Evolutionary conservation across 2,888 invertebrate species (phyloP), one percentile per base, ranked within the genome.

Genomic region (Pimpla rufipes): DNA sequence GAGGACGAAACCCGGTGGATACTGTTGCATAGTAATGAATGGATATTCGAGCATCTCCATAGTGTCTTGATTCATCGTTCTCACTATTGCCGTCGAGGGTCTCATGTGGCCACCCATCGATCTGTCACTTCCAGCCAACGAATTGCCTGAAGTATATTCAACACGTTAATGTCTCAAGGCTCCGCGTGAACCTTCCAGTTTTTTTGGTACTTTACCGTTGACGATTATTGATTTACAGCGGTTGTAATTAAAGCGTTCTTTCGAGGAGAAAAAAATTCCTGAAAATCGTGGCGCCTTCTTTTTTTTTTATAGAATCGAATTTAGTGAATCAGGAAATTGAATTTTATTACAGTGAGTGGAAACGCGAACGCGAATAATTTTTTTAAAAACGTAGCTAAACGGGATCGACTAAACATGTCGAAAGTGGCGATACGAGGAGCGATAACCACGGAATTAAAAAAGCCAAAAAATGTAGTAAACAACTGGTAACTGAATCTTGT

Each of bases 21-120:
- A 98, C 88, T 97, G 97, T 0, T 97, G 95, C 95, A 99, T 96
- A 0, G 99, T 99, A 73, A 99, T 95, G 93, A 99, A 99, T 0
- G 99, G 99, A 93, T 98, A 99, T 91, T 99, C 99, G 92, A 98
- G 93, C 96, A 98, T 96, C 85, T 98, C 98, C 88, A 98, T 94
- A 90, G 96, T 96, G 85, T 97, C 97, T 88, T 96, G 96, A 90
- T 96, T 96, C 94, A 96, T 95, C 0, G 96, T 95, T 50, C 96
- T 95, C 80, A 96, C 93, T 82, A 95, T 94, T 67, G 95, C 94
- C 50, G 93, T 93, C 64, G 93, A 93, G 67, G 93, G 91, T 88
- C 92, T 92, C 95, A 95, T 76, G 94, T 95, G 88, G 93, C 95
- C 88, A 94, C 93, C 93, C 94, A 95, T 94, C 90, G 97, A 93